These are phyloP conservation scores for Lissocephala sabroskyi DNA, from an alignment of 2,888 invertebrate species.

Conservation along the genomic window DNA sequence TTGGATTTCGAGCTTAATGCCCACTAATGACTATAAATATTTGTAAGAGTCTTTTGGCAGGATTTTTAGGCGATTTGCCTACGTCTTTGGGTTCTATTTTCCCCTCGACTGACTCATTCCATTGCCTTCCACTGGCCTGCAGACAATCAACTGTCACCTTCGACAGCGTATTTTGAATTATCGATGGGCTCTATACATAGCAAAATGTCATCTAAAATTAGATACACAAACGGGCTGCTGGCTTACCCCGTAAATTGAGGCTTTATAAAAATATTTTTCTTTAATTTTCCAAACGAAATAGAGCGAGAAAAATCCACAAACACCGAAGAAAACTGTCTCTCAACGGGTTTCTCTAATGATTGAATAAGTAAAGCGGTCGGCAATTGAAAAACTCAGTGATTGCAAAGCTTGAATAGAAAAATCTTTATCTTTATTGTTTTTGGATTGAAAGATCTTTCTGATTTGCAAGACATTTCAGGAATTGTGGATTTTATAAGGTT, in stretches of 20 bases:
- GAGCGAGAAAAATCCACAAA: slow-evolving; percentile 7
- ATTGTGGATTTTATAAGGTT: too few species aligned
- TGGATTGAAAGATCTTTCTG: too few species aligned
- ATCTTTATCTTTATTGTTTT: too few species aligned
- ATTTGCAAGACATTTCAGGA: too few species aligned
- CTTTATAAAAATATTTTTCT: slow-evolving; percentile 5
- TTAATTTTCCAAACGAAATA: background rate
- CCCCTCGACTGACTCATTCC: slow-evolving; percentile 35
- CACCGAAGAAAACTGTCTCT: too few species aligned
- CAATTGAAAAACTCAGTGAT: too few species aligned
- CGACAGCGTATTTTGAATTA: slow-evolving; percentile 56
- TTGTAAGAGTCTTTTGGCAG: slow-evolving; percentile 24
- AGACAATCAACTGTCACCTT: slow-evolving; percentile 58
- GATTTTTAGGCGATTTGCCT: slow-evolving; percentile 21
- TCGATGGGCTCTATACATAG: slow-evolving; percentile 24
- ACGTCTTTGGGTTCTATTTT: background rate
- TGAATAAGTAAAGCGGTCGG: too few species aligned
- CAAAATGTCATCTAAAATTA: background rate
- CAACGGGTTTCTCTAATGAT: too few species aligned
- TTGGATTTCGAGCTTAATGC: slow-evolving; percentile 39
- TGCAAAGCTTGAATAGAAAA: too few species aligned
- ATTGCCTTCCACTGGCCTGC: slow-evolving; percentile 45
- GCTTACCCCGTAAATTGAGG: slow-evolving; percentile 1
- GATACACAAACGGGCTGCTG: background rate
- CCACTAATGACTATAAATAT: slow-evolving; percentile 55